Evolutionary conservation across 2,888 invertebrate genomes (phyloP).

Genomic region (Caenorhabditis zanzibari): DNA sequence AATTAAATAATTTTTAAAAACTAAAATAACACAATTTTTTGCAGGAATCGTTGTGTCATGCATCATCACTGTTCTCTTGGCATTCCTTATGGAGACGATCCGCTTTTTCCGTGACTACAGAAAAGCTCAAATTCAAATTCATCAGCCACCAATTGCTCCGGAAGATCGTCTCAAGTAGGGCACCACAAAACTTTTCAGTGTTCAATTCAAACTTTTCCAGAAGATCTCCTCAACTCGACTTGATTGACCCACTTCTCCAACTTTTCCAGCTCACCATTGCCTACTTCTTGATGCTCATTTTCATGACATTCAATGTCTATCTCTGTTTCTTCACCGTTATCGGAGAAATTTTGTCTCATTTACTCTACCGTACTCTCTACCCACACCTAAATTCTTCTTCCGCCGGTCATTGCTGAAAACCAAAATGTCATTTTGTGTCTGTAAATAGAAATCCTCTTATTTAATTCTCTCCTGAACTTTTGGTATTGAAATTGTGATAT

Average conservation of each 20-base stretch:
- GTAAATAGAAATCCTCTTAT: conserved; percentile 33
- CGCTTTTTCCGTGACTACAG: conserved; percentile 77
- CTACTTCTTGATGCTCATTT: conserved; percentile 81
- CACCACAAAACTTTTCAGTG: neutral
- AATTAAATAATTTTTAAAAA: neutral
- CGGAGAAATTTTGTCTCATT: conserved; percentile 76
- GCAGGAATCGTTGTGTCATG: conserved; percentile 78
- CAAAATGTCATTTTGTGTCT: conserved; percentile 12
- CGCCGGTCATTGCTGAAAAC: conserved; percentile 50
- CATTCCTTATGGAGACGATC: conserved; percentile 77
- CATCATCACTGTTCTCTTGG: conserved; percentile 74
- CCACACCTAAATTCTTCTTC: conserved; percentile 56
- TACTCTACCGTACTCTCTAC: conserved; percentile 67
- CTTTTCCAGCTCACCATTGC: conserved; percentile 75
- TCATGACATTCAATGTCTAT: conserved; percentile 83
- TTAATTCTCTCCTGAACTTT: conserved; percentile 4
- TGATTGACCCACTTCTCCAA: conserved; percentile 77
- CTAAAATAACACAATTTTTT: conserved; percentile 13
- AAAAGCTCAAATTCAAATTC: conserved; percentile 48
- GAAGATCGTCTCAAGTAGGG: conserved; percentile 64
- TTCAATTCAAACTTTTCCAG: conserved; percentile 26
- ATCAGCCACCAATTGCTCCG: conserved; percentile 47
- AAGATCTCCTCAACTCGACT: conserved; percentile 59
- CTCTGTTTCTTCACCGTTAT: conserved; percentile 79
- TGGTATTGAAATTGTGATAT: neutral